Evolutionary conservation across 1,140 invertebrate species (phyloP).

Genomic region (Steinernema feltiae): DNA sequence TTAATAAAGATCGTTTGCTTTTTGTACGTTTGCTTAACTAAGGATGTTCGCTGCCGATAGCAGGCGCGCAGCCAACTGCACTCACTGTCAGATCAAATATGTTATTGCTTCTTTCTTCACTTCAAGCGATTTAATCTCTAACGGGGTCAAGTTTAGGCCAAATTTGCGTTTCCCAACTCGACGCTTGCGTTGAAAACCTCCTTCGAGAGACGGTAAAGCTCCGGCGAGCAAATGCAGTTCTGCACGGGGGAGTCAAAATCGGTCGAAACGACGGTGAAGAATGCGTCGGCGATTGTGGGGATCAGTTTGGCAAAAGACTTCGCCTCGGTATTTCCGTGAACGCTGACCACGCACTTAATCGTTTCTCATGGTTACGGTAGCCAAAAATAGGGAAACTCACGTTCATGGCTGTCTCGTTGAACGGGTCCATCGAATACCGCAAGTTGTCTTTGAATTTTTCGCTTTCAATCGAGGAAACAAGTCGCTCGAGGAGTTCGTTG

Average conservation of each 20-base stretch:
- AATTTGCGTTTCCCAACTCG: background rate
- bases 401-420: background rate
- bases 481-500: background rate
- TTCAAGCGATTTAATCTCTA: no score
- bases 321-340: background rate
- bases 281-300: slow-evolving; percentile 41
- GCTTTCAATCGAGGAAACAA: background rate
- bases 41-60: no score
- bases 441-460: background rate
- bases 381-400: background rate
- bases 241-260: slow-evolving; percentile 42
- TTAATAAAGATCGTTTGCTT: no score
- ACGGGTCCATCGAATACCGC: background rate
- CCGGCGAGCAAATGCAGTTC: slow-evolving; percentile 35
- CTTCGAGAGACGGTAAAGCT: slow-evolving; percentile 43
- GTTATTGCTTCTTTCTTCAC: no score
- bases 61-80: no score
- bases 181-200: slow-evolving; percentile 27
- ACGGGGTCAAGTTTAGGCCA: no score
- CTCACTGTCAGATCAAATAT: no score
- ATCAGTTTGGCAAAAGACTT: slow-evolving; percentile 16
- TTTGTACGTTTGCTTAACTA: no score
- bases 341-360: background rate
- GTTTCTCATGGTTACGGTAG: no score
- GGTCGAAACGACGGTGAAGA: slow-evolving; percentile 25